These are phyloP conservation scores for Euwallacea similis DNA, from an alignment of 1,140 invertebrate genomes.

Conservation along the genomic window DNA sequence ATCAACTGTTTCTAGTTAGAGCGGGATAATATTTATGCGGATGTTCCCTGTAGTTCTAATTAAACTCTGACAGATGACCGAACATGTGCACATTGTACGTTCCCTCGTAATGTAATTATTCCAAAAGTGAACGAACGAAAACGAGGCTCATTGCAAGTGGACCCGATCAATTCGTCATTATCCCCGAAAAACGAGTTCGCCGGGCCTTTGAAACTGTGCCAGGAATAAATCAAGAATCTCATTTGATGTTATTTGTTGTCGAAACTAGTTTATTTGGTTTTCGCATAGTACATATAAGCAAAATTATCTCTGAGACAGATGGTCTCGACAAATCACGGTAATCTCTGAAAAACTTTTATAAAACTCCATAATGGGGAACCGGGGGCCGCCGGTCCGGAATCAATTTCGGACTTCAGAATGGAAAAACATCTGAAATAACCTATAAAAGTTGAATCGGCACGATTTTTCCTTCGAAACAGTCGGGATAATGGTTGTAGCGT, in stretches of 20 bases:
- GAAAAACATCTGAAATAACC: slow-evolving; percentile 24
- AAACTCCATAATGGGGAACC: background rate
- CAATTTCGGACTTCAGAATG: slow-evolving; percentile 11
- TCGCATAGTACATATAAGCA: background rate
- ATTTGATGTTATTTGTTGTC: background rate
- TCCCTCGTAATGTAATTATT: background rate
- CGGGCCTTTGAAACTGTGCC: background rate
- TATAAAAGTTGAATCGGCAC: slow-evolving; percentile 15
- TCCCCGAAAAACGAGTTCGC: background rate
- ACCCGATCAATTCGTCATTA: background rate
- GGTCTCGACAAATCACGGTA: slow-evolving; percentile 16
- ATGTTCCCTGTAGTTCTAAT: background rate
- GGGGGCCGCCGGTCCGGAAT: slow-evolving; percentile 3
- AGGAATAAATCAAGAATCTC: background rate
- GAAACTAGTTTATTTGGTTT: background rate
- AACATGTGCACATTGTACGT: background rate
- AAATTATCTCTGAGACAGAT: background rate
- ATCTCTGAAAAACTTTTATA: slow-evolving; percentile 21
- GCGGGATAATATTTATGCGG: background rate
- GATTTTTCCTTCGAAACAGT: background rate
- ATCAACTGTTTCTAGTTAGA: background rate
- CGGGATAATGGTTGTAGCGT: background rate
- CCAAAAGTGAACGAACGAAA: background rate
- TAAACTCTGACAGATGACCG: background rate
- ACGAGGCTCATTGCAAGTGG: background rate